Base-by-base conservation (phyloP, 1,140 invertebrate species). In the Physella acuta region DNA sequence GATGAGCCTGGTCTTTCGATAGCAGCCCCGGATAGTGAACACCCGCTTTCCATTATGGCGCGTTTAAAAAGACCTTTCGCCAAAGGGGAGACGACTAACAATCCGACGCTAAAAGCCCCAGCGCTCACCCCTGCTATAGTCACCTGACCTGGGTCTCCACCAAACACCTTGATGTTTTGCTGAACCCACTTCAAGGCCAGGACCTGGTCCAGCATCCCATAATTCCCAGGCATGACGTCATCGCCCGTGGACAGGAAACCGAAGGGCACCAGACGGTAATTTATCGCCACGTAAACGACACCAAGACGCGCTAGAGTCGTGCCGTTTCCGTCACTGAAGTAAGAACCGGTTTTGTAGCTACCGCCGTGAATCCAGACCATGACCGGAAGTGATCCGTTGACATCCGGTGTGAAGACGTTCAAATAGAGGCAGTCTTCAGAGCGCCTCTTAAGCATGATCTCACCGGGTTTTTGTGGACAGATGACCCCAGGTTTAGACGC, bases 141-240 rank as follows among this genome's bases (percentile, higher is more conserved):
- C 5, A 70, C 53, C 33, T 26, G 55, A 55, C 16, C 20, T n/a
- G 34, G 59, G 53, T 71, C 62, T 11, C 69, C 69, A 0, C 69
- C 69, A 51, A 71, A 65, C 5, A 33, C 62, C 26, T 31, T 2
- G 33, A 71, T 71, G 44, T 71, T 44, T 31, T 65, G 55, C 53
- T 71, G 55, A 14, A 71, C 69, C 69, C 69, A 71, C 31, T 59
- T 31, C 31, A 71, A 5, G 5, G 69, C 69, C 69, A 71, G 55
- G 3, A 39, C n/a, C 55, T 65, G 62, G 36, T 70, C 69, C 51
- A 63, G 49, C 31, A 71, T 44, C 0, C 69, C 69, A 49, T 65
- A 71, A 52, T 71, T 71, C 4, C 69, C 69, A 39, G 68, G 53
- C 52, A 68, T 49, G 26, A 58, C 37, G 39, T 44, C 52, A 51